These are phyloP conservation scores for Drosophila saltans DNA, from an alignment of 1,140 invertebrate genomes.

Conservation along the genomic window DNA sequence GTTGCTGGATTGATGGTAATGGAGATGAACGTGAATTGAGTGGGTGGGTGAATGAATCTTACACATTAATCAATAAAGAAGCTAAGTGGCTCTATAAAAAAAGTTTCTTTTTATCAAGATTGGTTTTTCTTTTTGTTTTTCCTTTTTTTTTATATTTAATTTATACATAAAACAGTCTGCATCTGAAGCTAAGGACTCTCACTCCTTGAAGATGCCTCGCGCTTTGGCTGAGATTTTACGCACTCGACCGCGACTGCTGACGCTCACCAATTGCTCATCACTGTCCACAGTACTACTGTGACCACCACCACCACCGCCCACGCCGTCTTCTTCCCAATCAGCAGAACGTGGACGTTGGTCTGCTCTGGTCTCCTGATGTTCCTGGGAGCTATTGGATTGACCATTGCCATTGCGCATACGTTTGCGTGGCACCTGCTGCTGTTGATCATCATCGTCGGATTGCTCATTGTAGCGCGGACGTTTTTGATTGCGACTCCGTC, in stretches of 20 bases:
- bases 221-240: slow-evolving; percentile 92
- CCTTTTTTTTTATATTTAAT: slow-evolving; percentile 54
- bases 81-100: slow-evolving; percentile 53
- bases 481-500: slow-evolving; percentile 82
- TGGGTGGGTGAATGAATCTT: slow-evolving; percentile 57
- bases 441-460: slow-evolving; percentile 85
- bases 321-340: neutral
- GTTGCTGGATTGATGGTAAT: neutral
- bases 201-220: slow-evolving; percentile 87
- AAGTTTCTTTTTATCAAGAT: slow-evolving; percentile 26
- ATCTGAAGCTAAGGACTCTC: slow-evolving; percentile 42
- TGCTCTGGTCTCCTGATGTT: slow-evolving; percentile 17
- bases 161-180: slow-evolving; percentile 80
- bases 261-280: slow-evolving; percentile 85
- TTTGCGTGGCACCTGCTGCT: slow-evolving; percentile 40
- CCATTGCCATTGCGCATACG: slow-evolving; percentile 52
- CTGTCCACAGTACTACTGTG: slow-evolving; percentile 74
- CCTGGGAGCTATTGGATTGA: slow-evolving; percentile 50
- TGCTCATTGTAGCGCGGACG: slow-evolving; percentile 87
- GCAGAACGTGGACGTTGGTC: slow-evolving; percentile 7
- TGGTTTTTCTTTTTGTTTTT: slow-evolving; percentile 20
- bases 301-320: slow-evolving; percentile 8
- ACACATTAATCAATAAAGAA: slow-evolving; percentile 79
- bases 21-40: slow-evolving; percentile 15
- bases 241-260: slow-evolving; percentile 93